Evolutionary conservation across 2,888 invertebrate genomes (phyloP).

Genomic region (Lithophane ornitopus): DNA sequence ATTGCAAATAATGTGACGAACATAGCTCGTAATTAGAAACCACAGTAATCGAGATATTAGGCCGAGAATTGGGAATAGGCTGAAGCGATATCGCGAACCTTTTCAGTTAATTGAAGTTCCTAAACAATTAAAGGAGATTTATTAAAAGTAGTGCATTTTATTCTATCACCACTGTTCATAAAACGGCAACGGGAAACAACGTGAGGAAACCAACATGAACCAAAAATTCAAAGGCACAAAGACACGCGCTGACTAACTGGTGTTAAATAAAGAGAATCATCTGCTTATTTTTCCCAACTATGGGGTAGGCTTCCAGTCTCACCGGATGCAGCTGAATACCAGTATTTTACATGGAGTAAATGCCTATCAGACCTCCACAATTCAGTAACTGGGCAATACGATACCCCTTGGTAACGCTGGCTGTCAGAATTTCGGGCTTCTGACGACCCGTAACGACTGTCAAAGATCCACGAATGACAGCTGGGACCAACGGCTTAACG

Average conservation of each 20-base stretch:
- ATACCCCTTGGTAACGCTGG: too few species aligned
- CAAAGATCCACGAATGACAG: too few species aligned
- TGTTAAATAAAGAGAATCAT: not conserved
- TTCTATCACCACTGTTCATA: not conserved
- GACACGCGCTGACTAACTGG: not conserved
- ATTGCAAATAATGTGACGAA: slow-evolving; percentile 68
- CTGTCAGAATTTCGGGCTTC: too few species aligned
- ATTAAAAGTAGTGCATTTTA: not conserved
- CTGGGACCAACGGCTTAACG: too few species aligned
- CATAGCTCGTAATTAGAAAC: slow-evolving; percentile 75
- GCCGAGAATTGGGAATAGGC: slow-evolving; percentile 31
- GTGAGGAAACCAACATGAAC: not conserved
- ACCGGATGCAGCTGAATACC: too few species aligned
- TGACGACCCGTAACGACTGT: too few species aligned
- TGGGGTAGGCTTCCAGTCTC: too few species aligned
- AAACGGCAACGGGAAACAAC: not conserved
- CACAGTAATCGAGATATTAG: slow-evolving; percentile 70
- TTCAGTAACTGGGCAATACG: too few species aligned
- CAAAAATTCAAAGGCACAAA: not conserved
- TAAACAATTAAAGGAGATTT: not conserved
- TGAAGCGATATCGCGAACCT: slow-evolving; percentile 40
- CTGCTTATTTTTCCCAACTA: too few species aligned
- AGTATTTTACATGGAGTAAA: too few species aligned
- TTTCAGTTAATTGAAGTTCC: not conserved
- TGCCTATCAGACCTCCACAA: too few species aligned